These are phyloP conservation scores for Ptilonorhynchus violaceus DNA, from an alignment of 2,113 vertebrate species.

Conservation along the genomic window DNA sequence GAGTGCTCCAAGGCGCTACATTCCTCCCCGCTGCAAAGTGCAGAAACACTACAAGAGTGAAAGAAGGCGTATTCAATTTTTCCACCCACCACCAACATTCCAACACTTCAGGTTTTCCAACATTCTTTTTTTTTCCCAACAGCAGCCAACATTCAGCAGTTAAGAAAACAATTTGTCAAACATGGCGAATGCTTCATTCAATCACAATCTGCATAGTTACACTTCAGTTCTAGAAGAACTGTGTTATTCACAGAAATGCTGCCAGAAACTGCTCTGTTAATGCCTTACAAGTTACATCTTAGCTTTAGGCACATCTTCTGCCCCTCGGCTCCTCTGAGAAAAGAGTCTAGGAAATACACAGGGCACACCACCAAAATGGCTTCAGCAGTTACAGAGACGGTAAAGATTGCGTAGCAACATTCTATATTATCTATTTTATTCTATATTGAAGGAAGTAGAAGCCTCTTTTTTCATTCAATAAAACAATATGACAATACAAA, in stretches of 20 bases:
- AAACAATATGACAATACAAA: neutral
- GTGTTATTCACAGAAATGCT: neutral
- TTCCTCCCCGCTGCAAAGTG: rapidly evolving
- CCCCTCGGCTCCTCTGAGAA: neutral
- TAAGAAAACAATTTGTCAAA: neutral
- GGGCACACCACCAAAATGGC: neutral
- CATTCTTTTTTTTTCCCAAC: neutral
- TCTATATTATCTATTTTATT: neutral
- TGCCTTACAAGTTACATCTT: neutral
- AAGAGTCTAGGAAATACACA: neutral
- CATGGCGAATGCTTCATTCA: rapidly evolving
- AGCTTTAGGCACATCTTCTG: neutral
- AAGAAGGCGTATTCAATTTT: rapidly evolving
- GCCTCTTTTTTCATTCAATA: neutral
- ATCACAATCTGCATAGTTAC: neutral
- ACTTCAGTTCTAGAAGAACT: neutral
- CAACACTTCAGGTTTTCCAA: neutral
- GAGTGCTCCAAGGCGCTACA: rapidly evolving
- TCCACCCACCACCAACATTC: neutral
- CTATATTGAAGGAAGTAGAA: neutral
- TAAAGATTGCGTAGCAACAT: neutral
- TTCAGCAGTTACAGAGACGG: neutral
- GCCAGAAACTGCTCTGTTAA: neutral
- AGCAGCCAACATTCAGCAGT: neutral
- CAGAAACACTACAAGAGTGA: rapidly evolving